Conservation (phyloP, 2,797 vertebrate genomes). For the Limosa lapponica region DNA sequence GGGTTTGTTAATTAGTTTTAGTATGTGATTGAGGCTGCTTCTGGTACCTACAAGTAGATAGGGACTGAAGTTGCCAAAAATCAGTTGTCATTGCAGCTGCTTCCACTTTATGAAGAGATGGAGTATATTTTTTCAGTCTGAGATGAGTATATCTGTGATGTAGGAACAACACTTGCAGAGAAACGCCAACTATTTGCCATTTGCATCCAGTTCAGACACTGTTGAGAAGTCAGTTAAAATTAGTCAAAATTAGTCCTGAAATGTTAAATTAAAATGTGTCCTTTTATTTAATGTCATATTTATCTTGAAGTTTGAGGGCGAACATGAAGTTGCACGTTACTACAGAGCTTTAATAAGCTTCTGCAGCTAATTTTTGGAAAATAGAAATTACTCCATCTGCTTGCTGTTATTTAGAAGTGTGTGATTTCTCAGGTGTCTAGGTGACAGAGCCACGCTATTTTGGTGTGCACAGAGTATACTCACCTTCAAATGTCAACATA, state of each 20-base stretch:
- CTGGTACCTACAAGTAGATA: constrained; percentile 7
- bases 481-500: not conserved
- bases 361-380: constrained; percentile 22
- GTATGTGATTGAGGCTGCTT: not conserved
- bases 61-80: constrained; percentile 42
- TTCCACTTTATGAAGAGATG: constrained; percentile 48
- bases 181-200: constrained; percentile 51
- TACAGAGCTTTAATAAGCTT: not conserved
- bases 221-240: constrained; percentile 53
- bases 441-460: constrained; percentile 27
- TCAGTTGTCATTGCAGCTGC: constrained; percentile 52
- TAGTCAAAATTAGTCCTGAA: constrained; percentile 45
- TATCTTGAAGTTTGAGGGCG: constrained; percentile 3
- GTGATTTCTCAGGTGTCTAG: constrained; percentile 52
- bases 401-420: constrained; percentile 24
- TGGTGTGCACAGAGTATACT: not conserved
- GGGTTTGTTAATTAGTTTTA: constrained; percentile 51
- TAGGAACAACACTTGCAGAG: constrained; percentile 41
- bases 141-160: not conserved
- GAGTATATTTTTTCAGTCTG: constrained; percentile 22
- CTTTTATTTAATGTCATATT: constrained; percentile 66
- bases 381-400: constrained; percentile 23
- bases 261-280: constrained; percentile 67
- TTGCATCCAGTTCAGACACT: constrained; percentile 61
- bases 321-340: not conserved